phyloP scores from a whole-genome alignment of 2,888 invertebrate genomes.

The Acheta domesticus region DNA sequence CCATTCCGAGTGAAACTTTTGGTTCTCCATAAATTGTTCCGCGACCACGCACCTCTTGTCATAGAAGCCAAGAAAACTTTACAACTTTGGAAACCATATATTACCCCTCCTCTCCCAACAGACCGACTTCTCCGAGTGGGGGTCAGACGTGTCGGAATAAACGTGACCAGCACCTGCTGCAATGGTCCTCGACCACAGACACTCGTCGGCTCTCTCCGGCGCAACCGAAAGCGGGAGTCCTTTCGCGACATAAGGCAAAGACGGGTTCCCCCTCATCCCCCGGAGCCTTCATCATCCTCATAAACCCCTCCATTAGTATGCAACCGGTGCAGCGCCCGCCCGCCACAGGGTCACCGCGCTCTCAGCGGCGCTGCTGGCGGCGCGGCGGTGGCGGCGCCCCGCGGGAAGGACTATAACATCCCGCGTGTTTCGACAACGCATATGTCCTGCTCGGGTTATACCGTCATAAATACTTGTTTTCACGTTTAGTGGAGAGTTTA shows the following conservation, averaged over 20 bases:
- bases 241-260: neutral
- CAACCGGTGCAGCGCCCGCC: neutral
- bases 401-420: neutral
- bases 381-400: neutral
- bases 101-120: too few species aligned
- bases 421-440: neutral
- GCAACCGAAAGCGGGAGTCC: too few species aligned
- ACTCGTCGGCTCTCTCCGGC: too few species aligned
- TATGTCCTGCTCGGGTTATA: neutral
- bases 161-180: too few species aligned
- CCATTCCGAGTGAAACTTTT: too few species aligned
- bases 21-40: too few species aligned
- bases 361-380: neutral
- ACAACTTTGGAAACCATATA: too few species aligned
- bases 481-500: neutral
- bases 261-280: neutral
- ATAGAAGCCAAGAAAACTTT: too few species aligned
- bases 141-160: too few species aligned
- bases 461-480: slow-evolving; percentile 4
- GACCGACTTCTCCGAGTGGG: too few species aligned
- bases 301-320: slow-evolving; percentile 18
- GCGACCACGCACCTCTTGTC: too few species aligned
- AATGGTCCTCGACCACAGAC: too few species aligned
- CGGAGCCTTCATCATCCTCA: neutral
- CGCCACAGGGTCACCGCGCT: neutral